Conservation (phyloP, 2,888 invertebrate species). For the Limnephilus rhombicus region DNA sequence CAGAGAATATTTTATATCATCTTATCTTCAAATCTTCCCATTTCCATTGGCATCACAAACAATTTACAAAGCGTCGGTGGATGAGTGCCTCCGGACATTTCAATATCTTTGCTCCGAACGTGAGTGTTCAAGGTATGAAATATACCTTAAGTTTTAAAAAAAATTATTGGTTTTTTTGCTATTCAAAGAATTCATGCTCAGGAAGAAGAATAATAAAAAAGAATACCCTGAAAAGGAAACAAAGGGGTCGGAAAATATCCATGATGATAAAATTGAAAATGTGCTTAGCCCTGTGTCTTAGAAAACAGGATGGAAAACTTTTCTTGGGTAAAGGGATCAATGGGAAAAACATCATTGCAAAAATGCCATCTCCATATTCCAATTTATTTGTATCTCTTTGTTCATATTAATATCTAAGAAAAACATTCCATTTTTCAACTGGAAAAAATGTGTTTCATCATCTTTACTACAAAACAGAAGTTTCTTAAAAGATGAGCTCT, state of each 20-base stretch:
- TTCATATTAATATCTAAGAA: neutral
- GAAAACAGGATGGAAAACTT: slow-evolving; percentile 32
- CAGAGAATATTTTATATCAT: neutral
- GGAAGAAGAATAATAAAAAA: neutral
- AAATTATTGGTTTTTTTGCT: neutral
- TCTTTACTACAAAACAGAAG: neutral
- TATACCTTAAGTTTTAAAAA: neutral
- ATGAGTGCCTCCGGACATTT: neutral
- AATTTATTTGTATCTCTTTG: neutral
- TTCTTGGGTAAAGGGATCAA: neutral
- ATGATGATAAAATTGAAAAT: slow-evolving; percentile 27
- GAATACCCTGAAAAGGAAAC: neutral
- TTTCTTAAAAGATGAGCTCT: neutral
- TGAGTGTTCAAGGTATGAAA: neutral
- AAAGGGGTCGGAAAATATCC: neutral
- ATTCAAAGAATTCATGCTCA: neutral
- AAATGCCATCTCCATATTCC: slow-evolving; percentile 19
- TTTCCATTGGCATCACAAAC: neutral
- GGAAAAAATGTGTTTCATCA: neutral
- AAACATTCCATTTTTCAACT: neutral
- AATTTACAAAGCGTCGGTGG: neutral
- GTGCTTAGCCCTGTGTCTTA: slow-evolving; percentile 1
- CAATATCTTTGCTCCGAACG: neutral
- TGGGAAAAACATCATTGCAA: neutral
- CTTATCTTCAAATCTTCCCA: neutral